Conservation (phyloP, 2,797 vertebrate species). For the Poeciliopsis paucimaculata region DNA sequence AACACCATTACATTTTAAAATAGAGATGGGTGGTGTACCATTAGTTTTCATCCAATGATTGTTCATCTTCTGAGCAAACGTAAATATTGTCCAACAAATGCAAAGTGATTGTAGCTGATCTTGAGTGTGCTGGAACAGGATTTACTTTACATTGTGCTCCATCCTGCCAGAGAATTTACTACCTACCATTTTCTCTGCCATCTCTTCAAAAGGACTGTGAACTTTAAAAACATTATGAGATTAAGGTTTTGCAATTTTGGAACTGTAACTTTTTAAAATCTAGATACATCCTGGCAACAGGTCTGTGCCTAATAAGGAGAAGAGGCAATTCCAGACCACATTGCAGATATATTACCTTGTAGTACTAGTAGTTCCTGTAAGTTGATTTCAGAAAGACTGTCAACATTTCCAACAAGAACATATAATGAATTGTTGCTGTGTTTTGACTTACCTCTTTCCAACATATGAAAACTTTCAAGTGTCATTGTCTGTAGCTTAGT, state of each 20-base stretch:
- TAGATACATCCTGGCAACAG: background rate
- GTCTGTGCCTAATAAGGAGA: background rate
- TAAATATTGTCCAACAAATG: background rate
- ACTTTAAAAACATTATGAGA: background rate
- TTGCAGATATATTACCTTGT: background rate
- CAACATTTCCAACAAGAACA: background rate
- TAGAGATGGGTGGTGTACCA: background rate
- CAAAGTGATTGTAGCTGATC: background rate
- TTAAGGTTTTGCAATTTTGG: background rate
- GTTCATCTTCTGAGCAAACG: background rate
- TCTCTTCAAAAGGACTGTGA: background rate
- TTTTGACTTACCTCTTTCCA: background rate
- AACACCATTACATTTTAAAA: background rate
- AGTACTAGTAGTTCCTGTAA: background rate
- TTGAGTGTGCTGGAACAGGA: background rate
- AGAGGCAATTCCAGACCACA: background rate
- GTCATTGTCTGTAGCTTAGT: background rate
- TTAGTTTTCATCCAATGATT: background rate
- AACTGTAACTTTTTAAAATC: background rate
- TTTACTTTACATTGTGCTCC: background rate
- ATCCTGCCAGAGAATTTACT: background rate
- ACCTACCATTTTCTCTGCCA: background rate
- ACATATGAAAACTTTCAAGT: background rate
- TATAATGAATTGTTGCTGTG: background rate
- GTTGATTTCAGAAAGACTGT: background rate